Conservation (phyloP, 2,888 invertebrate genomes). For the Branchipolynoe longqiensis region DNA sequence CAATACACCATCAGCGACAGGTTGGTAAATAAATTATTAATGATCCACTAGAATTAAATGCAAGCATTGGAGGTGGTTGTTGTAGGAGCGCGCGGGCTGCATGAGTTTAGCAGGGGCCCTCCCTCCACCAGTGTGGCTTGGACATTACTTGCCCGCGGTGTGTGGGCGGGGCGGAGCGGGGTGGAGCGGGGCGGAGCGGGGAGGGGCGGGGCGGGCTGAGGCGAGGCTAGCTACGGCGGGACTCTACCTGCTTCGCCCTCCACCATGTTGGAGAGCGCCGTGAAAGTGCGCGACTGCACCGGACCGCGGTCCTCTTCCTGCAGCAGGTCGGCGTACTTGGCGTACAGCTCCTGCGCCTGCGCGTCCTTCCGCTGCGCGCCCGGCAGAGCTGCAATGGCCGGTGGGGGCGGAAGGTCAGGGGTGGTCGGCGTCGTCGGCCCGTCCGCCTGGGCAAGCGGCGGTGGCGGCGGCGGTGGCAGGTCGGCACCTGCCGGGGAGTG, state of each 20-base stretch:
- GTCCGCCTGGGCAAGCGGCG: conserved; percentile 24
- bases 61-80: too few relatives aligned
- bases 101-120: too few relatives aligned
- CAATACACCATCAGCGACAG: too few relatives aligned
- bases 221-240: too few relatives aligned
- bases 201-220: too few relatives aligned
- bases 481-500: neutral
- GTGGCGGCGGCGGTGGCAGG: conserved; percentile 29
- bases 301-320: conserved; percentile 37
- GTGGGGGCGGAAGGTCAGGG: conserved; percentile 42
- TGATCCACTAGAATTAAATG: too few relatives aligned
- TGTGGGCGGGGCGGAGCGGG: too few relatives aligned
- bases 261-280: conserved; percentile 39
- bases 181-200: too few relatives aligned
- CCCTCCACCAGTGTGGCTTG: too few relatives aligned
- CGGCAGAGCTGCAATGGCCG: neutral
- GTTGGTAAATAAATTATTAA: too few relatives aligned
- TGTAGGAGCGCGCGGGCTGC: too few relatives aligned
- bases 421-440: conserved; percentile 14
- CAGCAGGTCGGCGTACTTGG: conserved; percentile 16
- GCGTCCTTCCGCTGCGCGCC: neutral
- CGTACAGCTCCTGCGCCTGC: neutral
- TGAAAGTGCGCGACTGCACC: conserved; percentile 52
- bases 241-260: conserved; percentile 39
- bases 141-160: too few relatives aligned